A percentile compares a stretch with the other conserved stretches of the same genome.
Conservation (phyloP, 2,113 vertebrate species). For the Loxodonta africana region DNA sequence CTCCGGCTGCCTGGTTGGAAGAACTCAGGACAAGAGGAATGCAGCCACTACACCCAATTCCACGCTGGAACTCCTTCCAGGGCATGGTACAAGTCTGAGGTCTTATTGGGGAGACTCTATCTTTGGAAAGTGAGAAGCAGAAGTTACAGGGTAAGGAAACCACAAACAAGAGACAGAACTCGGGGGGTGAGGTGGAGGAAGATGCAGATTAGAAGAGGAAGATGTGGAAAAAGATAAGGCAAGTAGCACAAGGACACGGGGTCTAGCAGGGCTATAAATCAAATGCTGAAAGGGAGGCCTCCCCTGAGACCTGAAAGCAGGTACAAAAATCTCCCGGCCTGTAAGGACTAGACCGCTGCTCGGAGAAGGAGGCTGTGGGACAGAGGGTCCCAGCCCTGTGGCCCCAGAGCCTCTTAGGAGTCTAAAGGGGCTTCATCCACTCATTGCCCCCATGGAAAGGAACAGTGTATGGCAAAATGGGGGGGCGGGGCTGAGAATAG, state of each 20-base stretch:
- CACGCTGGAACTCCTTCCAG: neutral
- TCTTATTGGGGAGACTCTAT: neutral
- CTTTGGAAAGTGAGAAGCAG: neutral
- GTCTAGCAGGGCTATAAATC: neutral
- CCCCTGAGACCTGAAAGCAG: neutral
- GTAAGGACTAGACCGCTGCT: too few relatives aligned
- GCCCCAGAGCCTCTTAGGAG: neutral
- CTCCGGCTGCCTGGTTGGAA: neutral
- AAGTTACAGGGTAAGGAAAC: neutral
- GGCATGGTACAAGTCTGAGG: neutral
- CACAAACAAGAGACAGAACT: neutral
- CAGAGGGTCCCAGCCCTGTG: neutral
- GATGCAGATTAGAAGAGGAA: neutral
- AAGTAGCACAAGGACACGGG: neutral
- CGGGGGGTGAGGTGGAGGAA: neutral
- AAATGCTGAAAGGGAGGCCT: neutral
- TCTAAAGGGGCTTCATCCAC: neutral
- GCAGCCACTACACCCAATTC: neutral
- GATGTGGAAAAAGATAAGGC: neutral
- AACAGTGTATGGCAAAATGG: fast-evolving
- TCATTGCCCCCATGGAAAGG: neutral
- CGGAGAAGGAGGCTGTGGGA: neutral
- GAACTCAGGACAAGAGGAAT: neutral
- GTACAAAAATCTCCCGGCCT: neutral
- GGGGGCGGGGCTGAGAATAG: too few relatives aligned